Evolutionary conservation across 2,888 invertebrate genomes (phyloP), one percentile per base, ranked within the genome.

Genomic region (Sipha maydis): DNA sequence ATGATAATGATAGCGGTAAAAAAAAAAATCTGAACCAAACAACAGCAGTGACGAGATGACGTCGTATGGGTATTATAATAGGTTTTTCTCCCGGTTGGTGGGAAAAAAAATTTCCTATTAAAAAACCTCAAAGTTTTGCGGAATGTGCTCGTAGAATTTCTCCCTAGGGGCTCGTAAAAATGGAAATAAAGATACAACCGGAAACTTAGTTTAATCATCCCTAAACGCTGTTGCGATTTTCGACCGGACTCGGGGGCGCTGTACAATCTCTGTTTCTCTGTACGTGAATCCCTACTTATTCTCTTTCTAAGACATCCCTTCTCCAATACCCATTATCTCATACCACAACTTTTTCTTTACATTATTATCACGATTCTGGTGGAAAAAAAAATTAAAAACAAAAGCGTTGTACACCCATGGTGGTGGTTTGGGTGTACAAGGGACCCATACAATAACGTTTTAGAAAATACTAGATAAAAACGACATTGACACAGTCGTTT

Each of bases 181-280:
- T 17, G 73, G 38, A 86, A 86, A 86, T 80, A 86, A 86, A 80
- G 79, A 80, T 79, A 85, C 85, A 31, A 41, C 71, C 34, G 86
- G 61, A 86, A 86, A 86, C 86, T 79, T 86, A 14, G 56, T 79
- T 73, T 86, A 79, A 86, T 86, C 78, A 78, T 54, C 80, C 38
- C 86, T 73, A 73, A 86, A 80, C 86, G 80, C 21, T 34, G 69
- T 86, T 75, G 31, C 56, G 80, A 80, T 80, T 79, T 73, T 80
- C 80, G 21, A 7, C 77, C 38, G 56, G 71, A 86, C 69, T 28
- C 25, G 25, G 31, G 34, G 34, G 61, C 61, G 75, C 38, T 17
- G 56, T 67, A 67, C 61, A 61, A 34, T 38, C 75, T 75, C 38
- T 34, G 34, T 61, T 8, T 78, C 25, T 41, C 38, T 73, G 69